Conservation (phyloP, 2,113 vertebrate species). For the Sphaerodactylus townsendi region DNA sequence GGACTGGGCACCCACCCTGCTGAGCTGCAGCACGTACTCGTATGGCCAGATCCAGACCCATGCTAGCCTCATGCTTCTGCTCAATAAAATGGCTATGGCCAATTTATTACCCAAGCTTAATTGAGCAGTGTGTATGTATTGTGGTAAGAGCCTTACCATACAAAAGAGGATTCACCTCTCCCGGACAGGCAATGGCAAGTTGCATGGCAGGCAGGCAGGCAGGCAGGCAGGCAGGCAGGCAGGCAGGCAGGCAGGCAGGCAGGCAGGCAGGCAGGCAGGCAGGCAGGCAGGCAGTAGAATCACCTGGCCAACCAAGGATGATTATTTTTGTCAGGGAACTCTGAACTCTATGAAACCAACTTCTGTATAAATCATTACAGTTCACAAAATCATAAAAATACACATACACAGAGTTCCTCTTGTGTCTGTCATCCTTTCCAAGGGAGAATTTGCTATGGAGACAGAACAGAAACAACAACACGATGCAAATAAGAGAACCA, state of each 20-base stretch:
- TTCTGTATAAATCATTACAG: neutral
- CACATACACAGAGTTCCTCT: neutral
- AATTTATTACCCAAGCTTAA: too few species aligned
- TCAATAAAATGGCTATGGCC: too few species aligned
- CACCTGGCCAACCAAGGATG: slow-evolving; percentile 51
- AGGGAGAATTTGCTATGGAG: neutral
- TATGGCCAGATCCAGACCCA: too few species aligned
- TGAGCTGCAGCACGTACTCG: too few species aligned
- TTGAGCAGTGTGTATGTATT: too few species aligned
- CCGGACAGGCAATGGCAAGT: too few species aligned
- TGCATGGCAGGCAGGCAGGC: slow-evolving; percentile 51
- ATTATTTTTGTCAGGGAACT: slow-evolving; percentile 51
- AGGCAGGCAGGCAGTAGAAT: slow-evolving; percentile 52
- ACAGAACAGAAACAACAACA: neutral
- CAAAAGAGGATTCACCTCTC: too few species aligned
- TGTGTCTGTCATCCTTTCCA: neutral
- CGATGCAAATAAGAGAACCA: neutral
- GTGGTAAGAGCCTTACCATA: too few species aligned
- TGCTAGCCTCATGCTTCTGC: too few species aligned
- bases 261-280: slow-evolving; percentile 46
- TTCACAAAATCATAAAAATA: neutral
- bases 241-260: slow-evolving; percentile 50
- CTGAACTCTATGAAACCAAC: neutral
- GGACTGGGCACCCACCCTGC: too few species aligned
- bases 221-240: slow-evolving; percentile 43